Conservation (phyloP, 1,140 invertebrate genomes). For the Stenopsyche tienmushanensis region DNA sequence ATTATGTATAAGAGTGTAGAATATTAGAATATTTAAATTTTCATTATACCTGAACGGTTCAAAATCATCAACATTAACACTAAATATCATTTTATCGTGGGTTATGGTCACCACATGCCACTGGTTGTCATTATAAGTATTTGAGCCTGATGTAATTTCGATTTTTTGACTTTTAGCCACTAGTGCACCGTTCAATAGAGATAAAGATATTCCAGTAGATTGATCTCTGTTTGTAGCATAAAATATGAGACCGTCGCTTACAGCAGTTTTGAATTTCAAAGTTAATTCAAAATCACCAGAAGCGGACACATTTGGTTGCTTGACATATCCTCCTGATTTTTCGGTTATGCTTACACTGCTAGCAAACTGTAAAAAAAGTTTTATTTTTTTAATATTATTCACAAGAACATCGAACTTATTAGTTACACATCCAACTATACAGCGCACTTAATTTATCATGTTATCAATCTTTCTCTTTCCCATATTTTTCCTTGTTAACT, state of each 20-base stretch:
- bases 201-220: conserved; percentile 64
- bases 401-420: no score
- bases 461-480: no score
- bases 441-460: no score
- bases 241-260: conserved; percentile 74
- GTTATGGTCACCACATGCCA: conserved; percentile 92
- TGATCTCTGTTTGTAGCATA: conserved; percentile 69
- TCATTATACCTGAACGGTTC: conserved; percentile 61
- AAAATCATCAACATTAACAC: conserved; percentile 84
- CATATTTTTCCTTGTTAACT: no score
- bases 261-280: conserved; percentile 85
- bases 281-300: conserved; percentile 69
- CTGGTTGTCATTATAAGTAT: conserved; percentile 80
- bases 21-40: not conserved
- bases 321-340: conserved; percentile 54
- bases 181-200: conserved; percentile 68
- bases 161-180: conserved; percentile 69
- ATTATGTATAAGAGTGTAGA: no score
- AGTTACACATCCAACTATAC: no score
- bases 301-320: conserved; percentile 49
- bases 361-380: conserved; percentile 47
- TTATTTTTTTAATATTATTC: not conserved
- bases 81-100: conserved; percentile 62
- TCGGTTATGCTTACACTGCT: conserved; percentile 57
- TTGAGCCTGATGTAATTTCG: conserved; percentile 59